Percentiles rank a stretch among this genome's conserved stretches.
These are phyloP conservation scores for Sander vitreus DNA, from an alignment of 2,113 vertebrate genomes.

Conservation along the genomic window DNA sequence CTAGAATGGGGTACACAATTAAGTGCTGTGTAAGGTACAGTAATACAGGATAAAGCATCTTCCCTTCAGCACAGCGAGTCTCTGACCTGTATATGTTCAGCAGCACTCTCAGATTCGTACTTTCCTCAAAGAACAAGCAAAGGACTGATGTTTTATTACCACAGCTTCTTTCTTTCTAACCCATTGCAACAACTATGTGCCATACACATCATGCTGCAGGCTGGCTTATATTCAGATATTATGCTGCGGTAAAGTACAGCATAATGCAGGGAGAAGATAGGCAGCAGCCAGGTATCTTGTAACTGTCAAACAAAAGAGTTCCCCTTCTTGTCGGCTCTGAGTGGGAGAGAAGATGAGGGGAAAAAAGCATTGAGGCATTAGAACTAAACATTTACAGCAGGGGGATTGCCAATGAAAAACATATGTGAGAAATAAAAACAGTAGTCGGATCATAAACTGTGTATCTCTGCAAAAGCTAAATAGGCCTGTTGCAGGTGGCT, in stretches of 20 bases:
- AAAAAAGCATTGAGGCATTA: background rate
- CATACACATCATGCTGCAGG: slow-evolving; percentile 48
- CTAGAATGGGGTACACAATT: slow-evolving; percentile 1
- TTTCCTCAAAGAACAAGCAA: slow-evolving; percentile 6
- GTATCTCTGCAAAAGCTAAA: background rate
- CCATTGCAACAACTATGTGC: slow-evolving; percentile 6
- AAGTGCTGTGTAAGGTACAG: slow-evolving; percentile 21
- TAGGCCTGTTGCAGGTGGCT: background rate
- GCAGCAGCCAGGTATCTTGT: slow-evolving; percentile 21
- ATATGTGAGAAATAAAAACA: background rate
- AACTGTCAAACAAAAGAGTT: slow-evolving; percentile 65
- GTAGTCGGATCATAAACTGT: background rate
- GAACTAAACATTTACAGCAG: background rate
- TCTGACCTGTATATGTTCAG: slow-evolving; percentile 19
- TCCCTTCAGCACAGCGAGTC: slow-evolving; percentile 47
- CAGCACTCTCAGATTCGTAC: slow-evolving; percentile 16
- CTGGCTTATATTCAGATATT: slow-evolving; percentile 35
- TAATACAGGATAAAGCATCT: slow-evolving; percentile 33
- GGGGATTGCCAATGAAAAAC: background rate
- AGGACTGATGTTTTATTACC: slow-evolving; percentile 11
- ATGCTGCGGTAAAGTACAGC: slow-evolving; percentile 44
- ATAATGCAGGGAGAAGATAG: slow-evolving; percentile 18
- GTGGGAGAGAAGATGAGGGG: background rate
- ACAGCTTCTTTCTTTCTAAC: slow-evolving; percentile 26
- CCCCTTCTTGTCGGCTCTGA: slow-evolving; percentile 63